These are phyloP conservation scores for Ctena decussata DNA, from an alignment of 2,888 invertebrate genomes.

Conservation along the genomic window DNA sequence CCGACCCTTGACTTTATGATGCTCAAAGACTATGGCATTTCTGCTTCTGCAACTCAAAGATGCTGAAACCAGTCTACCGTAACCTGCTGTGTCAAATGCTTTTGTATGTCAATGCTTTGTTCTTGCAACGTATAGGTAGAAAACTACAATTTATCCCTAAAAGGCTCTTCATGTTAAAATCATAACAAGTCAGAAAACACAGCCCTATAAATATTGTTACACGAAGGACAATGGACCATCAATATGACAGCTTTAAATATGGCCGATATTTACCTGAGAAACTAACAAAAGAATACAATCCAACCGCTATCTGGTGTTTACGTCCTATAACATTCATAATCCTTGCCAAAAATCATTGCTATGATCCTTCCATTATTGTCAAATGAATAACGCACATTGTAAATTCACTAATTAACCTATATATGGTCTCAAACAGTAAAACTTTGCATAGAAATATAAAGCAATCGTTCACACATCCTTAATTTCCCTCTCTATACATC, in stretches of 20 bases:
- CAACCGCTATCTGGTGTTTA: background rate
- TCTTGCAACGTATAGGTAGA: no score
- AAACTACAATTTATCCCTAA: no score
- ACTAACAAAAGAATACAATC: conserved; percentile 31
- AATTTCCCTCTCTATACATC: conserved; percentile 17
- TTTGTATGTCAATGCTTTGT: no score
- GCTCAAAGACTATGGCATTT: no score
- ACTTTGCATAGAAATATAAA: background rate
- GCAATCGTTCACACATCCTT: conserved; percentile 16
- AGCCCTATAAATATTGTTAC: background rate
- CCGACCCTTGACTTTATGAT: no score
- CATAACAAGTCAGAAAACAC: no score
- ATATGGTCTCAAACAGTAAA: background rate
- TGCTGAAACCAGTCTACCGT: no score
- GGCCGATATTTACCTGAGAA: conserved; percentile 35
- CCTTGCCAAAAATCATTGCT: background rate
- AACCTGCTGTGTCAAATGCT: no score
- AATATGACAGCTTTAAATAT: conserved; percentile 24
- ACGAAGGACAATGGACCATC: conserved; percentile 7
- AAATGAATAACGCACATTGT: background rate
- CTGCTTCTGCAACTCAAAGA: no score
- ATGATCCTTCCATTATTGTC: background rate
- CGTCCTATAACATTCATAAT: background rate
- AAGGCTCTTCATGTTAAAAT: no score
- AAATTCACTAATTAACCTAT: background rate